Percentiles rank a stretch among this genome's conserved stretches.
These are phyloP conservation scores for Scotopteryx bipunctaria DNA, from an alignment of 2,888 invertebrate genomes.

Conservation along the genomic window DNA sequence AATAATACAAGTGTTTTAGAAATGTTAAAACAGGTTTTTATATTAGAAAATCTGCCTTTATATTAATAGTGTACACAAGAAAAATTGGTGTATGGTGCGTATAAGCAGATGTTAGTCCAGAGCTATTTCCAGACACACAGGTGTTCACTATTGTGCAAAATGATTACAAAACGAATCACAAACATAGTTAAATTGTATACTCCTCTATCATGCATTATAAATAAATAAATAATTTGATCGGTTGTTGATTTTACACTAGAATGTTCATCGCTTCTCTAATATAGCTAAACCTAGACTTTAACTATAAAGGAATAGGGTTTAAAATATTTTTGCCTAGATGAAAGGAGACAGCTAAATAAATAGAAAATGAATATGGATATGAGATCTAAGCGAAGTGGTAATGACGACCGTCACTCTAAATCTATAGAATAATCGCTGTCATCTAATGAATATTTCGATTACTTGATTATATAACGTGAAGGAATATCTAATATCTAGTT, in stretches of 20 bases:
- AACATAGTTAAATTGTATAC: background rate
- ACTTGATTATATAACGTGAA: slow-evolving; percentile 6
- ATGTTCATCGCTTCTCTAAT: slow-evolving; percentile 2
- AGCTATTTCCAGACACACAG: slow-evolving; percentile 2
- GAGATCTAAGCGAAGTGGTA: slow-evolving; percentile 27
- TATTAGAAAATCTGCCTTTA: background rate
- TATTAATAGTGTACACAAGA: background rate
- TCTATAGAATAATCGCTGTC: slow-evolving; percentile 12
- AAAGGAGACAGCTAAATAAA: slow-evolving; percentile 46
- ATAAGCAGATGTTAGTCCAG: slow-evolving; percentile 5
- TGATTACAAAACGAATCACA: slow-evolving; percentile 1
- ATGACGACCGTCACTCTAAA: slow-evolving; percentile 15
- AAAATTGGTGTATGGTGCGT: slow-evolving; percentile 14
- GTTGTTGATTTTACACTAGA: slow-evolving; percentile 3
- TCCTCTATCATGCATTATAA: slow-evolving; percentile 14
- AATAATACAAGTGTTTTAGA: background rate
- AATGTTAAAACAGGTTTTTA: too few species aligned
- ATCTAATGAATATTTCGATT: slow-evolving; percentile 3
- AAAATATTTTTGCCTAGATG: slow-evolving; percentile 23
- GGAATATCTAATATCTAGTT: slow-evolving; percentile 6
- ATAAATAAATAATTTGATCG: too few species aligned
- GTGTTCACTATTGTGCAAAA: slow-evolving; percentile 21
- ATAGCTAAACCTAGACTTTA: slow-evolving; percentile 8
- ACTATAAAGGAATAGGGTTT: slow-evolving; percentile 3
- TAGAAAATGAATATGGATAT: slow-evolving; percentile 47